phyloP scores from a whole-genome alignment of 2,797 vertebrate genomes.

The Aratinga solstitialis region DNA sequence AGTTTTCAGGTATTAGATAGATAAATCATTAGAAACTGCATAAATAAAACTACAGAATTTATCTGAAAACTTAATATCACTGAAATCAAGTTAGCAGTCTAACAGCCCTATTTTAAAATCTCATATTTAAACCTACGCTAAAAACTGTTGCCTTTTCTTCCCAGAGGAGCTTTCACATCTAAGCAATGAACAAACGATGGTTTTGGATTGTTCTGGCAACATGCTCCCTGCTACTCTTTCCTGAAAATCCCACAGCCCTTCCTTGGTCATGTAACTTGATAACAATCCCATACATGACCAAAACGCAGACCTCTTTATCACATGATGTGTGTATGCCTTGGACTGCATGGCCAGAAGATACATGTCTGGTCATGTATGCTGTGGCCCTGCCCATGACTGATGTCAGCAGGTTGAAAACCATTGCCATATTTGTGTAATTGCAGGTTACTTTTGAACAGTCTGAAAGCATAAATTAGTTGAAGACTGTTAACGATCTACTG shows the following conservation, averaged over 20 bases:
- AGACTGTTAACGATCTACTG: not conserved
- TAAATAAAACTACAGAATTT: not conserved
- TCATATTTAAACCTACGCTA: not conserved
- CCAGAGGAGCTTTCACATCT: not conserved
- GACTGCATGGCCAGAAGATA: not conserved
- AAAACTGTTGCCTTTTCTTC: not conserved
- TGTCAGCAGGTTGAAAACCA: not conserved
- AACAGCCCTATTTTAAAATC: not conserved
- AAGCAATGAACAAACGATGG: not conserved
- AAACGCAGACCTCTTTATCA: not conserved
- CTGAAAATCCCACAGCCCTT: slow-evolving; percentile 25
- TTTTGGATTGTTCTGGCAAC: not conserved
- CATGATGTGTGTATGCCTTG: not conserved
- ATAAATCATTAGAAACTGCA: not conserved
- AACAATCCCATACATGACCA: not conserved
- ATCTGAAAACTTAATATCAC: not conserved
- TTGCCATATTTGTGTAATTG: not conserved
- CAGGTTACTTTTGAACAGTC: not conserved
- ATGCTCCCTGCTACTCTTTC: not conserved
- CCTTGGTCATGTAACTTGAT: not conserved
- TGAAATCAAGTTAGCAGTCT: not conserved
- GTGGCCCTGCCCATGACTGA: not conserved
- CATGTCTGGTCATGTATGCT: slow-evolving; percentile 1
- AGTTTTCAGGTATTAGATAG: not conserved
- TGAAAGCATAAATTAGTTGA: not conserved